Conservation (phyloP, 30 jellyfish, hydroid and myxozoan genomes). For the Rhopilema esculentum region DNA sequence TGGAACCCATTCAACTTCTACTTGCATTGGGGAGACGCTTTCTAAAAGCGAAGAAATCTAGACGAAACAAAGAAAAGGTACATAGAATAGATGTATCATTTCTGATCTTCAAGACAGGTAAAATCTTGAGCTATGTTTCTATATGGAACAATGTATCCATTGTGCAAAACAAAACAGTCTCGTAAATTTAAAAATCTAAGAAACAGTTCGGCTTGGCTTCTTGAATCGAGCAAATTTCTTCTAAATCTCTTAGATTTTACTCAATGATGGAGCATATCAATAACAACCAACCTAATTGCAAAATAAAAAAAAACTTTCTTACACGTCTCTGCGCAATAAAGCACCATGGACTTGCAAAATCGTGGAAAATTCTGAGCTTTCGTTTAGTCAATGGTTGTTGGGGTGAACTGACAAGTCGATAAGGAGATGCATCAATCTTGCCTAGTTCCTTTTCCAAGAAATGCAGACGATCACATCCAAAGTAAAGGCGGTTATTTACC, state of each 20-base stretch:
- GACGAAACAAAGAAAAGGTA: background rate
- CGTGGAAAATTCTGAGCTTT: constrained; percentile 80
- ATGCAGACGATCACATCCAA: constrained; percentile 92
- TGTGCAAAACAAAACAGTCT: no score
- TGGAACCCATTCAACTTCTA: constrained; percentile 95
- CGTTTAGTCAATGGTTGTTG: constrained; percentile 31
- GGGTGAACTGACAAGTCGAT: constrained; percentile 63
- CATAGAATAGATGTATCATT: background rate
- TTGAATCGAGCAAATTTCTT: no score
- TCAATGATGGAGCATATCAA: no score
- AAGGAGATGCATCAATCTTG: constrained; percentile 60
- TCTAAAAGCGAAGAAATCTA: constrained; percentile 45
- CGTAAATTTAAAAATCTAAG: no score
- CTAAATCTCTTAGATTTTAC: no score
- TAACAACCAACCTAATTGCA: no score
- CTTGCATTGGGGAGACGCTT: constrained; percentile 74
- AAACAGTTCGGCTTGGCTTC: no score
- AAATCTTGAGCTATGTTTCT: no score
- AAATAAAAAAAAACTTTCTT: no score
- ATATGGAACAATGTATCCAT: no score
- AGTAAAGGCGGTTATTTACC: constrained; percentile 86
- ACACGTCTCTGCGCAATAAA: no score
- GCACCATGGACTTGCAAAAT: constrained; percentile 97
- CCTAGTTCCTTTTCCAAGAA: constrained; percentile 84
- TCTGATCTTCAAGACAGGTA: no score